These are phyloP conservation scores for Archegozetes longisetosus DNA, from an alignment of 1,140 invertebrate genomes.

Conservation along the genomic window DNA sequence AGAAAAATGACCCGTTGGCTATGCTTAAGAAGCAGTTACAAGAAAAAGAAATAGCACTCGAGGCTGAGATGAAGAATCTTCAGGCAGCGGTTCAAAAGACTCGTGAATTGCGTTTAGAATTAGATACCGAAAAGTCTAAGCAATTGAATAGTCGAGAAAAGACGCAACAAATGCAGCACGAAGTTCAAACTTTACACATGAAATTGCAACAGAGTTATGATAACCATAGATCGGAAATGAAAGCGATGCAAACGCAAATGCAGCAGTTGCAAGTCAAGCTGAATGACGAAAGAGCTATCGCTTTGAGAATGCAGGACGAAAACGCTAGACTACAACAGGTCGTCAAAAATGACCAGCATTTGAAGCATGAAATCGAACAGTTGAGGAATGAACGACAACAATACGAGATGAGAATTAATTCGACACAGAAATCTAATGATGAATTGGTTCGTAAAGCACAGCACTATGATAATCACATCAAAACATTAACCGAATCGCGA, in stretches of 20 bases:
- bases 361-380: background rate
- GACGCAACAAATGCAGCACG: background rate
- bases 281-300: too few relatives aligned
- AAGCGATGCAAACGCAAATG: background rate
- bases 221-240: background rate
- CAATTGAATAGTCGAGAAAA: background rate
- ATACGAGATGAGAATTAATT: background rate
- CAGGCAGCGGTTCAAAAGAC: background rate
- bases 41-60: background rate
- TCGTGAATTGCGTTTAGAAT: background rate
- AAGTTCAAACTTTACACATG: background rate
- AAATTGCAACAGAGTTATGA: background rate
- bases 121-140: background rate
- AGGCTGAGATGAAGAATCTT: background rate
- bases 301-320: background rate
- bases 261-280: background rate
- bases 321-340: background rate
- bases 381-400: background rate
- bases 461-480: background rate
- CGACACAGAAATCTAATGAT: background rate
- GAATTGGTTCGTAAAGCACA: background rate
- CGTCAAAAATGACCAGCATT: background rate
- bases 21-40: constrained; percentile 15
- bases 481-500: background rate
- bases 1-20: constrained; percentile 13